Evolutionary conservation across 2,113 vertebrate species (phyloP).

Genomic region (Rhabdomys dilectus): DNA sequence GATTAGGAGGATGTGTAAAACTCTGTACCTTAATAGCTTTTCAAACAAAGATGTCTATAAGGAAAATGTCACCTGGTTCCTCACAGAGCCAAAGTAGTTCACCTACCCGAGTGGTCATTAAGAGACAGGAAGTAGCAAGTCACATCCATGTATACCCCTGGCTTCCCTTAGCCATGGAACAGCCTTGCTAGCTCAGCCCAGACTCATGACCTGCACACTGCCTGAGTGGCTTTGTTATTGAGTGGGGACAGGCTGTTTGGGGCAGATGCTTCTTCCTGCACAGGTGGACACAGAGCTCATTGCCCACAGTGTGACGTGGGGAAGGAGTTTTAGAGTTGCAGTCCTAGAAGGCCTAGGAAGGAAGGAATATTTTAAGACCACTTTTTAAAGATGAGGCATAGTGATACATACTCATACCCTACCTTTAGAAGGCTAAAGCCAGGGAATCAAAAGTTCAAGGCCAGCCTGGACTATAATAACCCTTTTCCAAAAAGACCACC

Average conservation of each 20-base stretch:
- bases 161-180: neutral
- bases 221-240: neutral
- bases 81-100: neutral
- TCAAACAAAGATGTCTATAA: conserved; percentile 79
- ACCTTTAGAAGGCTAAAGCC: neutral
- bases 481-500: neutral
- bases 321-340: neutral
- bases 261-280: neutral
- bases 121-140: fast-evolving
- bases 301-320: neutral
- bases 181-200: neutral
- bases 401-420: neutral
- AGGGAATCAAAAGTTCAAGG: neutral
- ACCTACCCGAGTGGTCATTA: neutral
- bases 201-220: neutral
- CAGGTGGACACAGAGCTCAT: neutral
- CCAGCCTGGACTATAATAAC: neutral
- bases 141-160: neutral
- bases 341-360: neutral
- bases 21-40: conserved; percentile 89
- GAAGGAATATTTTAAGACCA: neutral
- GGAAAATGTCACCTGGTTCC: conserved; percentile 81
- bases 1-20: conserved; percentile 90
- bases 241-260: neutral
- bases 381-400: neutral